phyloP scores from a whole-genome alignment of 2,113 vertebrate genomes.

The Phodopus roborovskii region DNA sequence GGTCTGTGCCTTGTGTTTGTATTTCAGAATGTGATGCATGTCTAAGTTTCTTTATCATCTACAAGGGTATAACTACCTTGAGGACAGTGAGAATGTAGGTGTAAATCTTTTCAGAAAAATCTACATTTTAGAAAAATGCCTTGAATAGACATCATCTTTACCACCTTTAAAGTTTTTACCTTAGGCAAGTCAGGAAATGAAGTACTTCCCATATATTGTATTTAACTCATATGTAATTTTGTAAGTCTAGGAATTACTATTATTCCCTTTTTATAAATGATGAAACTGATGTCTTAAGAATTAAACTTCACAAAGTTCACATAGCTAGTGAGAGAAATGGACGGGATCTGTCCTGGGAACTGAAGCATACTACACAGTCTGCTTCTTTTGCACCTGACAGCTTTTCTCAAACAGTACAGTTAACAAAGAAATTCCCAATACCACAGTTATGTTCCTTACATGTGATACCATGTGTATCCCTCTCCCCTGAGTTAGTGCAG shows the following conservation, averaged over 20 bases:
- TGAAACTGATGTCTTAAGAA: background rate
- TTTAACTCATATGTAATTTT: background rate
- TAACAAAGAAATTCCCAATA: background rate
- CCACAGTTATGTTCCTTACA: background rate
- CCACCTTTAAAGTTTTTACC: background rate
- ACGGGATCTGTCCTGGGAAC: background rate
- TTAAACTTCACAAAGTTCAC: background rate
- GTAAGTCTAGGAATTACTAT: background rate
- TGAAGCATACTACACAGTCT: background rate
- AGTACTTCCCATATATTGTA: background rate
- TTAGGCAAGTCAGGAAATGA: background rate
- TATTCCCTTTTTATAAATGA: background rate
- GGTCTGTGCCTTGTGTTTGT: background rate
- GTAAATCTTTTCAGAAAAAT: background rate
- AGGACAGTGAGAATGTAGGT: background rate
- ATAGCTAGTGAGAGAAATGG: background rate
- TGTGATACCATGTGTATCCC: background rate
- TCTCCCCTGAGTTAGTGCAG: background rate
- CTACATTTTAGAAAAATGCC: background rate
- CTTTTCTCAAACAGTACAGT: background rate
- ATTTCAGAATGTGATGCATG: background rate
- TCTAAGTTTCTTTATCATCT: background rate
- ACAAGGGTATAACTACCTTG: background rate
- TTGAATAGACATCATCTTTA: background rate
- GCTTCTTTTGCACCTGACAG: background rate